Conservation (phyloP, 2,797 vertebrate species). For the Australoheros facetus region DNA sequence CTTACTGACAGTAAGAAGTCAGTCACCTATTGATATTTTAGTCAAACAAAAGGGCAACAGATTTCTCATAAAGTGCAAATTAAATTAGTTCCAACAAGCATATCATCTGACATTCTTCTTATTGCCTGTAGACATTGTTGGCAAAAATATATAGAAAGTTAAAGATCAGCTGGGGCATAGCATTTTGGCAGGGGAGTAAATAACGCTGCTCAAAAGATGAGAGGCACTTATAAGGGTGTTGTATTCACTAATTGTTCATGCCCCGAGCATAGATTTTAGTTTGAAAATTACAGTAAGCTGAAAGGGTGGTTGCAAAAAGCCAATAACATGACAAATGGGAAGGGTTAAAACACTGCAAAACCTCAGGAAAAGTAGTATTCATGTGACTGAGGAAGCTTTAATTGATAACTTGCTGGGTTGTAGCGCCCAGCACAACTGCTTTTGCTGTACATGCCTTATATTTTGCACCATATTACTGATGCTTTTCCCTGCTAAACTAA, state of each 20-base stretch:
- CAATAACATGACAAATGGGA: conserved; percentile 38
- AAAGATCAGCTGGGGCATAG: conserved; percentile 47
- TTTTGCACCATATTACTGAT: conserved; percentile 31
- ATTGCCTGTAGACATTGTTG: conserved; percentile 67
- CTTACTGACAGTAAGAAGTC: conserved; percentile 37
- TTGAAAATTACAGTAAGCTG: conserved; percentile 24
- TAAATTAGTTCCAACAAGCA: conserved; percentile 77
- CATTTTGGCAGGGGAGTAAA: conserved; percentile 56
- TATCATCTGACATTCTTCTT: conserved; percentile 76
- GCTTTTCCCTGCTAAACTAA: conserved; percentile 29
- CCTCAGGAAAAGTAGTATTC: conserved; percentile 15
- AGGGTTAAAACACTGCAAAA: conserved; percentile 31
- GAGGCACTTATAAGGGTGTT: conserved; percentile 76
- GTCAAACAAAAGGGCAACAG: conserved; percentile 59
- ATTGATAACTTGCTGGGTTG: conserved; percentile 21
- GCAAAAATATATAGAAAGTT: conserved; percentile 59
- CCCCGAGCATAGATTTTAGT: conserved; percentile 28
- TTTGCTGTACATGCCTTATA: conserved; percentile 49
- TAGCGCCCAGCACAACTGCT: conserved; percentile 15
- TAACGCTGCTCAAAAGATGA: conserved; percentile 64
- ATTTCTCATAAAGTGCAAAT: conserved; percentile 77
- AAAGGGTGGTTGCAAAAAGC: conserved; percentile 38
- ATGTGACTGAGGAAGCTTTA: conserved; percentile 14
- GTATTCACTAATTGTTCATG: conserved; percentile 61
- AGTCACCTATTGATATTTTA: conserved; percentile 46